These are phyloP conservation scores for Odontocerum albicorne DNA, from an alignment of 2,888 invertebrate species.

Conservation along the genomic window DNA sequence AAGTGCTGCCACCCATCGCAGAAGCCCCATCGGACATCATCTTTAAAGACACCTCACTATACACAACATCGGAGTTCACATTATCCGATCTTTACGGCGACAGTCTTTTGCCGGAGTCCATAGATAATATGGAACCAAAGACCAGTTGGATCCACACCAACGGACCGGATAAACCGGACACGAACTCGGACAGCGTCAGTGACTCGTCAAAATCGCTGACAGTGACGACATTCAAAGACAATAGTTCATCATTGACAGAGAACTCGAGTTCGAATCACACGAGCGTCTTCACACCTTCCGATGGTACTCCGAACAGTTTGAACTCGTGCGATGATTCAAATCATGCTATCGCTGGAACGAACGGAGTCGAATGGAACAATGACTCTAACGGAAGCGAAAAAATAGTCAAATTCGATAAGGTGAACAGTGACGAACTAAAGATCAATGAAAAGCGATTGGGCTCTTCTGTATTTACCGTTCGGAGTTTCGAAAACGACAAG, in stretches of 20 bases:
- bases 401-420: constrained; percentile 7
- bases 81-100: constrained; percentile 49
- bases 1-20: constrained; percentile 35
- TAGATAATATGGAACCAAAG: constrained; percentile 1
- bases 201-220: constrained; percentile 4
- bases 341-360: constrained; percentile 20
- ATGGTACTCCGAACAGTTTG: constrained; percentile 26
- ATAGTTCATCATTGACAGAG: constrained; percentile 8
- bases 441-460: constrained; percentile 10
- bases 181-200: constrained; percentile 1
- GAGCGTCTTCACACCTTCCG: constrained; percentile 30
- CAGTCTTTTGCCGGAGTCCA: constrained; percentile 34
- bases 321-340: constrained; percentile 30
- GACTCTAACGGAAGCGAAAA: constrained; percentile 23
- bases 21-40: constrained; percentile 28
- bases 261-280: constrained; percentile 32
- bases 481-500: constrained; percentile 13
- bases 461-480: constrained; percentile 23
- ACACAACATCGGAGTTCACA: constrained; percentile 58
- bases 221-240: constrained; percentile 2
- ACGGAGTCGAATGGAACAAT: constrained; percentile 32
- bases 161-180: constrained; percentile 24
- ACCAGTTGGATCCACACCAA: constrained; percentile 25
- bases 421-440: constrained; percentile 11
- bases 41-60: constrained; percentile 45